Conservation (phyloP, 53 echinoderm and acorn worm genomes). For the Pentamera pediparva region DNA sequence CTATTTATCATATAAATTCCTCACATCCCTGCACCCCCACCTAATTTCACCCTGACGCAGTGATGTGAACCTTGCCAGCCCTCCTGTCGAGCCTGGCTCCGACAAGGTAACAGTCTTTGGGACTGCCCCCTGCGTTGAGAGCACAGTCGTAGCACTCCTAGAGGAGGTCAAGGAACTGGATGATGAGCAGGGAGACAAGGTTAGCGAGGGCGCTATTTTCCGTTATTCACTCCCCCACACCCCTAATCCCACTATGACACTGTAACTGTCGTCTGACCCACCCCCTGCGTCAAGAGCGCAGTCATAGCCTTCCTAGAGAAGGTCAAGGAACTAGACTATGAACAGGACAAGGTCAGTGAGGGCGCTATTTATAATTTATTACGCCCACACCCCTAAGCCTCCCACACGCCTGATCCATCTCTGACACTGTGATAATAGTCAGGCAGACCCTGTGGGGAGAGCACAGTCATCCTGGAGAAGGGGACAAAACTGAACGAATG, state of each 20-base stretch:
- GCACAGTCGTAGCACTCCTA: constrained; percentile 60
- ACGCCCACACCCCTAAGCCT: too few species aligned
- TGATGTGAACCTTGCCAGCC: constrained; percentile 97
- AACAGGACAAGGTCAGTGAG: constrained; percentile 94
- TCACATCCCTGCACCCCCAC: too few species aligned
- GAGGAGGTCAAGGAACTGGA: constrained; percentile 77
- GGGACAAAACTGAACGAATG: too few species aligned
- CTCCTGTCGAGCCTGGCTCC: constrained; percentile 76
- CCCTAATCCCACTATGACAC: constrained; percentile 73
- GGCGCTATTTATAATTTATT: too few species aligned
- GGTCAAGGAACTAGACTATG: constrained; percentile 72
- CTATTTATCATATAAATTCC: too few species aligned
- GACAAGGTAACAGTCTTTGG: constrained; percentile 75
- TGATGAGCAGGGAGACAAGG: constrained; percentile 81
- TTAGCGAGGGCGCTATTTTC: too few species aligned
- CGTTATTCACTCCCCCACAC: too few species aligned
- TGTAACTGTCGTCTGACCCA: constrained; percentile 71
- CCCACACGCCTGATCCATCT: too few species aligned
- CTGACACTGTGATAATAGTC: too few species aligned
- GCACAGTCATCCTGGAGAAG: too few species aligned
- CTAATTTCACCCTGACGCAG: too few species aligned
- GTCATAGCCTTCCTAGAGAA: constrained; percentile 60
- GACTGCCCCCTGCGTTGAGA: constrained; percentile 62
- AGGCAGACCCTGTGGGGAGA: too few species aligned
- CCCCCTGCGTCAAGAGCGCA: constrained; percentile 62